These are phyloP conservation scores for Arctia plantaginis DNA, from an alignment of 2,888 invertebrate genomes.

Conservation along the genomic window DNA sequence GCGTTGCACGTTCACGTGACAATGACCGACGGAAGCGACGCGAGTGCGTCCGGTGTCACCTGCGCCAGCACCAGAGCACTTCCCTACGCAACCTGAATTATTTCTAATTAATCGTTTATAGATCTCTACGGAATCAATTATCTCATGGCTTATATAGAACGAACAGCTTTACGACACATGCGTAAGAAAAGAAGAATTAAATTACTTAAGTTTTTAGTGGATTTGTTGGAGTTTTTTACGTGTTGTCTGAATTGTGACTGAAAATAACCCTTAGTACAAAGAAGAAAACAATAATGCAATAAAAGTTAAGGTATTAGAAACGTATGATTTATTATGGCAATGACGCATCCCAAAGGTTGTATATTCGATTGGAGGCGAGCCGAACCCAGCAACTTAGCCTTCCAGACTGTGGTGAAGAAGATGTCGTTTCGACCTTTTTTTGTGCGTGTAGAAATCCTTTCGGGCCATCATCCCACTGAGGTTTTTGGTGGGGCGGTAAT, in stretches of 20 bases:
- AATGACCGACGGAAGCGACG: conserved; percentile 68
- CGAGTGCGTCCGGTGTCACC: conserved; percentile 61
- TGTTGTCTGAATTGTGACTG: neutral
- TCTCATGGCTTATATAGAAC: conserved; percentile 38
- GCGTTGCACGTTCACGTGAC: conserved; percentile 57
- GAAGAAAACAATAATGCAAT: neutral
- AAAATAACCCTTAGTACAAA: too few relatives aligned
- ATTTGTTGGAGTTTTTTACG: neutral
- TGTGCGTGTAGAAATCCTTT: too few relatives aligned
- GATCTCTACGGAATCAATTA: conserved; percentile 37
- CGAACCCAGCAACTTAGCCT: too few relatives aligned
- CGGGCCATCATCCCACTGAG: too few relatives aligned
- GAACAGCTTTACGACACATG: conserved; percentile 26
- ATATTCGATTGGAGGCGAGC: too few relatives aligned
- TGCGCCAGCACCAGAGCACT: conserved; percentile 58
- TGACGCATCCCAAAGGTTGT: too few relatives aligned
- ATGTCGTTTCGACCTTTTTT: too few relatives aligned
- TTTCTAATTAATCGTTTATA: conserved; percentile 48
- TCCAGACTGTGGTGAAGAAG: too few relatives aligned
- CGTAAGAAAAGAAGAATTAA: neutral
- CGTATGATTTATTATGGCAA: too few relatives aligned
- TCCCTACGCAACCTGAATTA: conserved; percentile 60
- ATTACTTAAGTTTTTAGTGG: neutral
- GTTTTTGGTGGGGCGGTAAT: too few relatives aligned
- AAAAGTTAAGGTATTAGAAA: neutral